These are phyloP conservation scores for Lagopus leucura DNA, from an alignment of 2,113 vertebrate species.

Conservation along the genomic window DNA sequence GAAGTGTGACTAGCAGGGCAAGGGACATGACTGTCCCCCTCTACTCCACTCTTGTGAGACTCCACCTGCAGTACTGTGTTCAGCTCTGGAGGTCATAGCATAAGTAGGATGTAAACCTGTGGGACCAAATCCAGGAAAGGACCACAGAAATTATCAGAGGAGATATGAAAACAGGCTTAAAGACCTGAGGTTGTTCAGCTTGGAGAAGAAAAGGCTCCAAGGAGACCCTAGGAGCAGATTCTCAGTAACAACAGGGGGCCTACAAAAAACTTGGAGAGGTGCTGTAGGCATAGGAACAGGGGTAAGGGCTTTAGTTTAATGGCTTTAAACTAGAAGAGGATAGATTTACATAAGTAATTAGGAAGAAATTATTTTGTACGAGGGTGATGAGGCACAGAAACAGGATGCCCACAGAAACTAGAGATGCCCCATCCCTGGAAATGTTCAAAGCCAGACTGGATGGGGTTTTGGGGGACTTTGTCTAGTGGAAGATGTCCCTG, in stretches of 20 bases:
- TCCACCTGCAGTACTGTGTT: background rate
- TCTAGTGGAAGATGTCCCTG: background rate
- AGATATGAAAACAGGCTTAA: too few relatives aligned
- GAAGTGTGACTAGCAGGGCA: background rate
- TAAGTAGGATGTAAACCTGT: background rate
- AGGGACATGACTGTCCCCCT: background rate
- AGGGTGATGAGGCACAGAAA: background rate
- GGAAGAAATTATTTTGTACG: background rate
- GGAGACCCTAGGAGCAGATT: background rate
- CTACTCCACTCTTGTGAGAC: background rate
- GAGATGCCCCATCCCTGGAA: background rate
- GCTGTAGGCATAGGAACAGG: background rate
- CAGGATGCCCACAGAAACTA: background rate
- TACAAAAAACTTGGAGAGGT: background rate
- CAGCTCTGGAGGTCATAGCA: background rate
- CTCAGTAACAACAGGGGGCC: background rate
- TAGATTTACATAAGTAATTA: background rate
- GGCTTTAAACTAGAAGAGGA: background rate
- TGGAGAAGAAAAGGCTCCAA: background rate
- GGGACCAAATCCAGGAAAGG: background rate
- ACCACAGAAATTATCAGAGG: background rate
- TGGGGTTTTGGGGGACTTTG: background rate
- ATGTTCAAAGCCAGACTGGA: background rate
- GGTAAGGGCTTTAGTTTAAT: background rate
- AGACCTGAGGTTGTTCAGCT: background rate